Evolutionary conservation across 2,113 vertebrate species (phyloP).

Genomic region (Neopipo cinnamomea): DNA sequence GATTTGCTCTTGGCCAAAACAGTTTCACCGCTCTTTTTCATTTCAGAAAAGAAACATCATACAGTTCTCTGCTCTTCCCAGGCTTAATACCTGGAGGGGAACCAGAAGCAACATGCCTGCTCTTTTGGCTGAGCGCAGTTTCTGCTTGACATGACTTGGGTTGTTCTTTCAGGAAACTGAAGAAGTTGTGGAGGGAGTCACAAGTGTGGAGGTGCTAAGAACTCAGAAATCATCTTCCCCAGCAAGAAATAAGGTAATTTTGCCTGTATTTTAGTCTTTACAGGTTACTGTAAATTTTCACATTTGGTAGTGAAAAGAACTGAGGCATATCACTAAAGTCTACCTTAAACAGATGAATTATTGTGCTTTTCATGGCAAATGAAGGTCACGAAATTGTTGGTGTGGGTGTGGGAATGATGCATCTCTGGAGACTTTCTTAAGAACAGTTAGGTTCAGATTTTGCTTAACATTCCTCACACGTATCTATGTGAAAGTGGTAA

Average conservation of each 20-base stretch:
- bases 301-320: not conserved
- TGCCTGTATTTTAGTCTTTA: not conserved
- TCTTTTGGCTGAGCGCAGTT: not conserved
- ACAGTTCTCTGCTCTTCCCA: not conserved
- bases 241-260: conserved; percentile 10
- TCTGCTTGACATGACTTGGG: not conserved
- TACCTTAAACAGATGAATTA: not conserved
- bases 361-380: not conserved
- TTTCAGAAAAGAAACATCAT: not conserved
- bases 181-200: not conserved
- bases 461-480: not conserved
- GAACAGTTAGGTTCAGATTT: not conserved
- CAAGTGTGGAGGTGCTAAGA: not conserved
- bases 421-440: not conserved
- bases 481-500: not conserved
- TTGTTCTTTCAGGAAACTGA: not conserved
- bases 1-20: not conserved
- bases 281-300: not conserved
- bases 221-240: not conserved
- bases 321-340: not conserved
- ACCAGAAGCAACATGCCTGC: not conserved
- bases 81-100: not conserved
- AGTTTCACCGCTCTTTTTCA: not conserved
- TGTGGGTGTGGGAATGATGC: not conserved
- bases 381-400: not conserved